A percentile compares a stretch with the other conserved stretches of the same genome.
These are phyloP conservation scores for Micrastur ruficollis DNA, from an alignment of 2,797 vertebrate genomes.

Conservation along the genomic window DNA sequence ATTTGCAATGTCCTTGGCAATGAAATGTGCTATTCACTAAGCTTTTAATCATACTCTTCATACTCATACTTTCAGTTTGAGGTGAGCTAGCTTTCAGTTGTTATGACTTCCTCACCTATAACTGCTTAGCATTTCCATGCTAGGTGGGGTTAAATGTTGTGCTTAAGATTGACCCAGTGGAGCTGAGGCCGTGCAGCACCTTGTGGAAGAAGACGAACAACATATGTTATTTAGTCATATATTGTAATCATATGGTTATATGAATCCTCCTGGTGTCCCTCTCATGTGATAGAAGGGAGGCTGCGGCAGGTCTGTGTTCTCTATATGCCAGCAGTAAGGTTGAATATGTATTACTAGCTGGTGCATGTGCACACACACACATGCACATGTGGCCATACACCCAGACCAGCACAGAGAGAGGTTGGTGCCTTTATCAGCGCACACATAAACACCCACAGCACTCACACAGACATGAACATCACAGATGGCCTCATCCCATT, in stretches of 20 bases:
- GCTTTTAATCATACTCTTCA: neutral
- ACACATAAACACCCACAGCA: neutral
- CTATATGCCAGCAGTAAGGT: neutral
- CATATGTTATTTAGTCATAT: neutral
- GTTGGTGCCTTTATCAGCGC: neutral
- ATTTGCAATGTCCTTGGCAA: neutral
- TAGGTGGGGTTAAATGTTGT: neutral
- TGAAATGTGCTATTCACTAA: neutral
- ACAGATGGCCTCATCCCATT: neutral
- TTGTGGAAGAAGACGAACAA: neutral
- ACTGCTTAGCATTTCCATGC: neutral
- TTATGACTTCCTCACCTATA: neutral
- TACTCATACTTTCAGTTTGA: neutral
- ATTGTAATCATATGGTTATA: neutral
- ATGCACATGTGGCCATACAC: fast-evolving
- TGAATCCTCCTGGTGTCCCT: neutral
- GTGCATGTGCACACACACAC: neutral
- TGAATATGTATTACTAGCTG: neutral
- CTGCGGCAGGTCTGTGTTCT: neutral
- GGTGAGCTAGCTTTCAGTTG: neutral
- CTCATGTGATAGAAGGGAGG: neutral
- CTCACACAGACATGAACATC: neutral
- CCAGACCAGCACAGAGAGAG: neutral
- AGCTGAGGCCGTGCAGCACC: neutral
- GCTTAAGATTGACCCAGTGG: neutral